Base-by-base conservation (phyloP, 2,797 vertebrate genomes). In the Pangasius larnaudii region DNA sequence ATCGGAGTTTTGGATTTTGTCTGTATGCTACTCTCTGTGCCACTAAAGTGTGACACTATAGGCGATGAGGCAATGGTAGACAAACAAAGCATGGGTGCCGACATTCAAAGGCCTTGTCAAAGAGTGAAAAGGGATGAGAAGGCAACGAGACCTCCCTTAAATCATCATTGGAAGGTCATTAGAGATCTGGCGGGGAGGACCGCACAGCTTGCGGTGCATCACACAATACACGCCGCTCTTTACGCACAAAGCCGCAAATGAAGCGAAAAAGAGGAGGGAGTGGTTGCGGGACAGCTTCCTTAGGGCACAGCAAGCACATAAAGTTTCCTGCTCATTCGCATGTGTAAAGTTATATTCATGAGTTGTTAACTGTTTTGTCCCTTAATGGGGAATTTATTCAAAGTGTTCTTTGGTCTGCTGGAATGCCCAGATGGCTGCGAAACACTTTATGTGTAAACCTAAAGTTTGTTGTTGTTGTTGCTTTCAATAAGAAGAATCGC, bases 331-430 rank as follows among this genome's bases (percentile, higher is more conserved):
- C 93, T 94, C 92, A 95, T 93, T 95, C 51, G 90, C 88, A 87
- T 88, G 94, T 93, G 94, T 95, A 92, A 96, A 96, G 96, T 94
- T 95, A 96, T 96, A 98, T 98, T 98, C 97, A 98, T 98, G 97
- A 98, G 94, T 93, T 96, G 96, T 96, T 96, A 96, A 96, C 89
- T 91, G 91, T 94, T 96, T 96, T 96, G 95, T 95, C 93, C 91
- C 91, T 91, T 90, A 92, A 91, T 89, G 93, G 71, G 95, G 92
- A 95, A 95, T 95, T 93, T 95, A 95, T 95, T 95, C 94, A 95
- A 95, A 95, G 94, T 93, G 93, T 94, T 94, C 93, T 84, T 80
- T 72, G 80, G 77, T 80, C 85, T 83, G 67, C 30, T 42, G 82
- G 86, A 89, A 91, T 95, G 95, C 94, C 98, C 98, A 99, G 98